Percentiles rank a stretch among this genome's conserved stretches.
phyloP scores from a whole-genome alignment of 2,888 invertebrate species.

The Cerastis rubricosa region DNA sequence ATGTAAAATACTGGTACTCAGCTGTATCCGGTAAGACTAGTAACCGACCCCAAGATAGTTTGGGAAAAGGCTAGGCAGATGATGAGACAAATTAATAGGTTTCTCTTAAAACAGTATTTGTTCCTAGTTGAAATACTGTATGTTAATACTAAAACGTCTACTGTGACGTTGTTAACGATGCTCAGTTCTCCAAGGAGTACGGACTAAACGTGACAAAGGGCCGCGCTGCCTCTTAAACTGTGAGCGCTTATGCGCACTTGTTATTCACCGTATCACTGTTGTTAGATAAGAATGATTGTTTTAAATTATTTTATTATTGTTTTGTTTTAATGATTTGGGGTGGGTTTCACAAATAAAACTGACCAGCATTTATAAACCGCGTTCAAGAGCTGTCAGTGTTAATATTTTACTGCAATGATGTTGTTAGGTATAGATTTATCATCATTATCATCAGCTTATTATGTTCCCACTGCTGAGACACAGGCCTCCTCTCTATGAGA shows the following conservation, averaged over 20 bases:
- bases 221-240: constrained; percentile 70
- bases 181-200: constrained; percentile 67
- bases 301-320: constrained; percentile 1
- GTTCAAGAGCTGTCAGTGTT: background rate
- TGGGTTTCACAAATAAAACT: background rate
- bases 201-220: constrained; percentile 77
- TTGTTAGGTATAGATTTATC: background rate
- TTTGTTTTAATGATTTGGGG: constrained; percentile 6
- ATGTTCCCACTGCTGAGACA: too few species aligned
- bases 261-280: constrained; percentile 59
- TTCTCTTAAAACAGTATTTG: background rate
- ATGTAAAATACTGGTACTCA: too few species aligned
- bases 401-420: background rate
- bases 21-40: too few species aligned
- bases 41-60: too few species aligned
- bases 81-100: too few species aligned
- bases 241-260: constrained; percentile 69
- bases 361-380: background rate
- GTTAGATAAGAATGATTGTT: constrained; percentile 31
- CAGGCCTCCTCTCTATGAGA: too few species aligned
- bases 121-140: background rate
- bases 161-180: constrained; percentile 75
- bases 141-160: background rate
- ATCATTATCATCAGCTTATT: too few species aligned
- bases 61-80: too few species aligned